Percentiles rank a stretch among this genome's conserved stretches.
These are phyloP conservation scores for Macrotrachela quadricornifera DNA, from an alignment of 1,140 invertebrate species.

Conservation along the genomic window DNA sequence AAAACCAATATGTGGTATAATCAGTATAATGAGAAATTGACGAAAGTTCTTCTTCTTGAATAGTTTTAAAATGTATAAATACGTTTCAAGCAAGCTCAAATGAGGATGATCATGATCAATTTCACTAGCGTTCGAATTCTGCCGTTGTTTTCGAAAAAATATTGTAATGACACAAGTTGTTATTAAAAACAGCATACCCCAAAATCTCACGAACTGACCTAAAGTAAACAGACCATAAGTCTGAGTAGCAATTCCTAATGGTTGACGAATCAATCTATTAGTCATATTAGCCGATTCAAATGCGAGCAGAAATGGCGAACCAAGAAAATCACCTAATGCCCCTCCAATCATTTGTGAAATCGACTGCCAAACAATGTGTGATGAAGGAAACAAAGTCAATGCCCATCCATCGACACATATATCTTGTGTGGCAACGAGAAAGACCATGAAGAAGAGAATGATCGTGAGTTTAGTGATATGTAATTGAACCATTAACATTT, in stretches of 20 bases:
- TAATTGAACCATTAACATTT: background rate
- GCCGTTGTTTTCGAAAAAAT: no score
- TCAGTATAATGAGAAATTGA: slow-evolving; percentile 2
- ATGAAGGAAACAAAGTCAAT: slow-evolving; percentile 38
- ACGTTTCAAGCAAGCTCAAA: no score
- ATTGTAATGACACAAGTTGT: no score
- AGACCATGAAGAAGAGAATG: slow-evolving; percentile 61
- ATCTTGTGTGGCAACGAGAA: slow-evolving; percentile 91
- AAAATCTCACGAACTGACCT: no score
- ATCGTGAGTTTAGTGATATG: slow-evolving; percentile 40
- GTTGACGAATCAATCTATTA: slow-evolving; percentile 5
- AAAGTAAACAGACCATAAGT: slow-evolving; percentile 2
- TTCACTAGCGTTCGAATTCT: no score
- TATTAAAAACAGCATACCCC: no score
- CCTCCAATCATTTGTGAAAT: slow-evolving; percentile 96
- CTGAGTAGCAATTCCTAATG: background rate
- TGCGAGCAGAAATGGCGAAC: slow-evolving; percentile 86
- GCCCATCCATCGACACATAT: slow-evolving; percentile 99
- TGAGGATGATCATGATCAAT: no score
- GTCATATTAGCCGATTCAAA: slow-evolving; percentile 75
- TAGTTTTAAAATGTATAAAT: no score
- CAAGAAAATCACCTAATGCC: slow-evolving; percentile 86
- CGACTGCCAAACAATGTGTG: slow-evolving; percentile 79
- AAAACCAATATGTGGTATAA: slow-evolving; percentile 13
- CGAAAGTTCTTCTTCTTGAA: background rate